Evolutionary conservation across 2,113 vertebrate species (phyloP).

Genomic region (Oreamnos americanus): DNA sequence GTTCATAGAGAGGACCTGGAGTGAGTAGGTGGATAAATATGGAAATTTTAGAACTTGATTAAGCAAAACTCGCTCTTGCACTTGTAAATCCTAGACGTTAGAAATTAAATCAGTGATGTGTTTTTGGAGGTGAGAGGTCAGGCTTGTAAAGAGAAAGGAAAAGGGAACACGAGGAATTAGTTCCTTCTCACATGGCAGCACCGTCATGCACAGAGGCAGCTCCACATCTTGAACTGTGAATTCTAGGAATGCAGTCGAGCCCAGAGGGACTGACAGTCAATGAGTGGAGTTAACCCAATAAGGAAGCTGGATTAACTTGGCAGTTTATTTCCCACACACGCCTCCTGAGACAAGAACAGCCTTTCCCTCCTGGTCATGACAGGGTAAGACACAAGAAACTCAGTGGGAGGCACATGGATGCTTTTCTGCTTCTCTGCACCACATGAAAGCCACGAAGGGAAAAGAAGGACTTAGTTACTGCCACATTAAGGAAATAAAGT

Average conservation of each 20-base stretch:
- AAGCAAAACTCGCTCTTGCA: background rate
- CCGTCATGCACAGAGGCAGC: background rate
- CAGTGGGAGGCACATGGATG: background rate
- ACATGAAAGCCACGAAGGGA: background rate
- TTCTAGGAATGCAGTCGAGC: background rate
- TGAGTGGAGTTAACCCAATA: background rate
- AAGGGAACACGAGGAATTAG: background rate
- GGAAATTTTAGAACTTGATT: background rate
- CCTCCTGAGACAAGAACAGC: background rate
- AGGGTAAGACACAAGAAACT: background rate
- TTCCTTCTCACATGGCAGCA: background rate
- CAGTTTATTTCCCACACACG: background rate
- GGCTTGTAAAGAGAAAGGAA: background rate
- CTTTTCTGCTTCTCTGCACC: background rate
- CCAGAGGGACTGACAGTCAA: background rate
- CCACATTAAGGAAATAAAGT: slow-evolving; percentile 25
- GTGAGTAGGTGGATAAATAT: background rate
- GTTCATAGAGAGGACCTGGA: background rate
- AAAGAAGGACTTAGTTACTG: slow-evolving; percentile 11
- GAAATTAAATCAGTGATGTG: background rate
- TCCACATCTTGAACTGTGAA: background rate
- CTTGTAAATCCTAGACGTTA: background rate
- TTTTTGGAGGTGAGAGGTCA: background rate
- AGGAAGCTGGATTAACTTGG: background rate
- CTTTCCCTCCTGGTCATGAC: background rate